Evolutionary conservation across 2,888 invertebrate genomes (phyloP).

Genomic region (Harmothoe impar): DNA sequence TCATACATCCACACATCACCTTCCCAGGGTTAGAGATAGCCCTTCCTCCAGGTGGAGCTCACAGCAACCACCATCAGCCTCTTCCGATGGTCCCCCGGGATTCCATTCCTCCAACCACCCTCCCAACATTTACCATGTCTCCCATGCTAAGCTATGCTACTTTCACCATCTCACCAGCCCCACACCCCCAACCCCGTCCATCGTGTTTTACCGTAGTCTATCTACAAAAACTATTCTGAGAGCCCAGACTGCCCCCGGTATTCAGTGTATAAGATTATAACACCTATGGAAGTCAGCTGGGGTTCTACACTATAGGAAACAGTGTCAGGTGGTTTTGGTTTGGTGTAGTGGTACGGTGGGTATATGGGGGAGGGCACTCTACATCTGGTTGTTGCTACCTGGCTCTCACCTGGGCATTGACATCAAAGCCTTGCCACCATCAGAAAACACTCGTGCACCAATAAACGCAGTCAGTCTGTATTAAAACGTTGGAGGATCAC

Average conservation of each 20-base stretch:
- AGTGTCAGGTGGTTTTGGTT: background rate
- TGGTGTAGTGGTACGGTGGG: background rate
- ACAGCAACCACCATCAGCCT: background rate
- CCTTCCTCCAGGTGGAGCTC: background rate
- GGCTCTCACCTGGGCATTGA: conserved; percentile 10
- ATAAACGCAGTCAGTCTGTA: background rate
- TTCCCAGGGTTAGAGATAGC: background rate
- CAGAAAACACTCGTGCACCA: background rate
- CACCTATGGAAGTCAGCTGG: no score
- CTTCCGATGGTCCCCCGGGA: background rate
- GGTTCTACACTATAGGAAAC: no score
- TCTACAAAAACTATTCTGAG: no score
- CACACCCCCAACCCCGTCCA: no score
- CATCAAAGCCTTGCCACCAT: background rate
- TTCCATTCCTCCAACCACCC: no score
- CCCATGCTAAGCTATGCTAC: no score
- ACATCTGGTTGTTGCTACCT: conserved; percentile 3
- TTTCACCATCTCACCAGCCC: no score
- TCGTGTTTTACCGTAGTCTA: no score
- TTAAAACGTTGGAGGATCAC: conserved; percentile 15
- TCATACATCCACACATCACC: background rate
- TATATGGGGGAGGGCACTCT: background rate
- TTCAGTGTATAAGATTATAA: no score
- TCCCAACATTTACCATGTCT: no score
- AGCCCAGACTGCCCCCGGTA: no score